Evolutionary conservation across 2,797 vertebrate species (phyloP).

Genomic region (Pagetopsis macropterus): DNA sequence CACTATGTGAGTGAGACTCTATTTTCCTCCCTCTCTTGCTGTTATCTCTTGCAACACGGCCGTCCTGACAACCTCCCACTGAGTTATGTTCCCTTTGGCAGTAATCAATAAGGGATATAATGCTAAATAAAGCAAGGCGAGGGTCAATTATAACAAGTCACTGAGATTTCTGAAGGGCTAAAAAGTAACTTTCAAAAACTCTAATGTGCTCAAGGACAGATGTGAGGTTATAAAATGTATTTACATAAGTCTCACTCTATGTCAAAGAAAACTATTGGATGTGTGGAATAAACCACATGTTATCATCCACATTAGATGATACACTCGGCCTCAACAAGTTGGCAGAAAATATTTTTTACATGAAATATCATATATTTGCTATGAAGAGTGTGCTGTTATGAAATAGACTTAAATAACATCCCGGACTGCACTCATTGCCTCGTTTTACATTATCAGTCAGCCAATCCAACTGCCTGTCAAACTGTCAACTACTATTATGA

Average conservation of each 20-base stretch:
- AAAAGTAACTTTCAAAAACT: conserved; percentile 17
- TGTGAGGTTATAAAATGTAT: not conserved
- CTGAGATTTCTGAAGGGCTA: conserved; percentile 15
- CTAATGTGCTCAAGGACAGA: not conserved
- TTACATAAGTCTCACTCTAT: no score
- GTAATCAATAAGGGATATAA: conserved; percentile 51
- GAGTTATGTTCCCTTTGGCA: conserved; percentile 25
- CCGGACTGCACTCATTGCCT: not conserved
- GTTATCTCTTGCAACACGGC: conserved; percentile 29
- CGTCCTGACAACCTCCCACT: conserved; percentile 45
- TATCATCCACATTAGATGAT: no score
- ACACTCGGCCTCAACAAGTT: no score
- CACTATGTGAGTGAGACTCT: conserved; percentile 12
- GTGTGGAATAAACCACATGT: no score
- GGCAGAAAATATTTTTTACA: not conserved
- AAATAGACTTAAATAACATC: conserved; percentile 20
- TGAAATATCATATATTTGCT: not conserved
- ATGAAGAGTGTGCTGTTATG: not conserved
- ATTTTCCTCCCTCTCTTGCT: conserved; percentile 10
- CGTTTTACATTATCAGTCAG: conserved; percentile 8
- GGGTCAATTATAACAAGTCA: conserved; percentile 35
- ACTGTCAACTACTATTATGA: conserved; percentile 2
- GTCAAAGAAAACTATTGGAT: no score
- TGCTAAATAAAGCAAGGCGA: conserved; percentile 41
- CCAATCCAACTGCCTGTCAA: conserved; percentile 28